Evolutionary conservation across 2,888 invertebrate species (phyloP).

Genomic region (Drosophila neutralis): DNA sequence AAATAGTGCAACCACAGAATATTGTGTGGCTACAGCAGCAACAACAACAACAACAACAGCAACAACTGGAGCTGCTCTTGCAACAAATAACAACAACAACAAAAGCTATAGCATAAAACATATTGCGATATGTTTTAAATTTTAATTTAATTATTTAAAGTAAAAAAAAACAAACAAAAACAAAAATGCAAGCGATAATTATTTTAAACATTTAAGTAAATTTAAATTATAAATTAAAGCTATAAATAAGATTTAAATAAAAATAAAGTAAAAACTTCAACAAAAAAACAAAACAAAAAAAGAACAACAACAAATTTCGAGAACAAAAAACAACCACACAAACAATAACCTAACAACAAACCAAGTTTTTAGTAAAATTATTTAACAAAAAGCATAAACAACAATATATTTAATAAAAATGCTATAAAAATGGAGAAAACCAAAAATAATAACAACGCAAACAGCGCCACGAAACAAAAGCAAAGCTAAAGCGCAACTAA

Average conservation of each 20-base stretch:
- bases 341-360: constrained; percentile 56
- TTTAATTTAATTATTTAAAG: constrained; percentile 84
- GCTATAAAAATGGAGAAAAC: constrained; percentile 44
- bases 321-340: constrained; percentile 47
- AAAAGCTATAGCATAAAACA: constrained; percentile 69
- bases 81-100: constrained; percentile 35
- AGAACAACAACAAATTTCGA: constrained; percentile 51
- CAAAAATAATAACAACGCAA: constrained; percentile 46
- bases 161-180: constrained; percentile 67
- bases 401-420: constrained; percentile 53
- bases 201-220: constrained; percentile 85
- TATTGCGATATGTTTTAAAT: constrained; percentile 81
- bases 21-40: background rate
- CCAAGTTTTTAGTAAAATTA: constrained; percentile 46
- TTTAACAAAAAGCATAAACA: constrained; percentile 38
- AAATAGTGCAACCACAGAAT: background rate
- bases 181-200: constrained; percentile 83
- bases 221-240: constrained; percentile 84
- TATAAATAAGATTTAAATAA: constrained; percentile 83
- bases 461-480: constrained; percentile 60
- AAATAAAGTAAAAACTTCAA: constrained; percentile 76
- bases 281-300: constrained; percentile 59
- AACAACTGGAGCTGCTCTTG: constrained; percentile 48
- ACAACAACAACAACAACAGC: constrained; percentile 45
- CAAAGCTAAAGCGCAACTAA: constrained; percentile 66